These are phyloP conservation scores for Elysia crispata DNA, from an alignment of 2,888 invertebrate species.

Conservation along the genomic window DNA sequence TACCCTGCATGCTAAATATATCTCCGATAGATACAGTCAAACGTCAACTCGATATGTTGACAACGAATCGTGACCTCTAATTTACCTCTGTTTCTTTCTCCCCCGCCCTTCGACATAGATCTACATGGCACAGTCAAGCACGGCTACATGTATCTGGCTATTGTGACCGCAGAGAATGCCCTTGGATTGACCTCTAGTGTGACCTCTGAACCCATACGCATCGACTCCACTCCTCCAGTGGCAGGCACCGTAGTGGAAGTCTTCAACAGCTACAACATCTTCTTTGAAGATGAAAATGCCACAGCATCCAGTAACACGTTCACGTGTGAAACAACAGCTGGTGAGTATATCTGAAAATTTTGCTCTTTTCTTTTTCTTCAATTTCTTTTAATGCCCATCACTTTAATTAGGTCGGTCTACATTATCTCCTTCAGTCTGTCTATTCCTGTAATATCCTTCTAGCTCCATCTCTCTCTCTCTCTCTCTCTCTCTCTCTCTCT, in stretches of 20 bases:
- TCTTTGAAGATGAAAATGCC: conserved; percentile 42
- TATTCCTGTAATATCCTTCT: no score
- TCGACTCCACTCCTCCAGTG: conserved; percentile 59
- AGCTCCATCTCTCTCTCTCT: no score
- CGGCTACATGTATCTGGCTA: conserved; percentile 52
- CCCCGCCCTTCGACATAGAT: conserved; percentile 40
- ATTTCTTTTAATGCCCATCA: no score
- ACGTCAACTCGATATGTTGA: no score
- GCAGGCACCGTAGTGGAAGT: conserved; percentile 57
- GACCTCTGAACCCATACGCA: conserved; percentile 53
- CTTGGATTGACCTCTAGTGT: conserved; percentile 54
- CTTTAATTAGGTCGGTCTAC: no score
- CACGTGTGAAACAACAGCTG: conserved; percentile 53
- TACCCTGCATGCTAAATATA: no score
- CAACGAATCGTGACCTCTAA: no score
- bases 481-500: no score
- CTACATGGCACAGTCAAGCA: conserved; percentile 48
- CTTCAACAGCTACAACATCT: conserved; percentile 48
- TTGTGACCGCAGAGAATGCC: conserved; percentile 55
- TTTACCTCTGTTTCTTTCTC: no score
- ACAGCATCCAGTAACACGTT: conserved; percentile 51
- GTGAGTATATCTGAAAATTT: conserved; percentile 44
- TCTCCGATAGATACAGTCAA: no score
- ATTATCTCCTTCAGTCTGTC: no score
- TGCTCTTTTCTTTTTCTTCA: not conserved